These are phyloP conservation scores for Andinoacara biseriatus DNA, from an alignment of 2,113 vertebrate species.

Conservation along the genomic window DNA sequence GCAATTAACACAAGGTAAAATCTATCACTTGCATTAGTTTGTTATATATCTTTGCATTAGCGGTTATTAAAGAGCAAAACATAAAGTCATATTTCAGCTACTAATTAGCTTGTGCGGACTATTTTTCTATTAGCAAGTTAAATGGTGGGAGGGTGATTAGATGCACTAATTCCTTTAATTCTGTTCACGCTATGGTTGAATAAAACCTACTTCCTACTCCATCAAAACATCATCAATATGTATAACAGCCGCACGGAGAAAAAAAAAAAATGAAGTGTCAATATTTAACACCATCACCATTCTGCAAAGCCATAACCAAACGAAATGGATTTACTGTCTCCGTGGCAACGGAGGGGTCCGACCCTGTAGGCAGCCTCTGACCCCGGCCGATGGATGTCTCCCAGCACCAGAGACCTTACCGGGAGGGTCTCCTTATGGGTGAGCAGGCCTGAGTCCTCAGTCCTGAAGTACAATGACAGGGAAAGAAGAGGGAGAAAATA, in stretches of 20 bases:
- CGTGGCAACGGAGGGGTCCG: constrained; percentile 89
- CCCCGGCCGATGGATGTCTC: constrained; percentile 85
- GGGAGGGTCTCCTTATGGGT: constrained; percentile 93
- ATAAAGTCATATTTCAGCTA: constrained; percentile 25
- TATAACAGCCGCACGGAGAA: not conserved
- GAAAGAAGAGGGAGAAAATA: not conserved
- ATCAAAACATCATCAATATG: not conserved
- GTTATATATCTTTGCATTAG: constrained; percentile 28
- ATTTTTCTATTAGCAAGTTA: constrained; percentile 22
- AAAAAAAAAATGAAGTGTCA: not conserved
- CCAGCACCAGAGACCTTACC: constrained; percentile 87
- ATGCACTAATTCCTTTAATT: not conserved
- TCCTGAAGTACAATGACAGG: constrained; percentile 74
- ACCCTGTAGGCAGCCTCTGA: constrained; percentile 92
- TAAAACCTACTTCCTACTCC: not conserved
- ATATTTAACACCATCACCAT: not conserved
- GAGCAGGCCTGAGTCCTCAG: constrained; percentile 90
- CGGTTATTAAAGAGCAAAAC: constrained; percentile 35
- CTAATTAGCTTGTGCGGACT: constrained; percentile 45
- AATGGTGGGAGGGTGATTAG: not conserved
- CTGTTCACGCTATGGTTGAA: not conserved
- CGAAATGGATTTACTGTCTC: constrained; percentile 88
- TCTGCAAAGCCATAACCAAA: not conserved
- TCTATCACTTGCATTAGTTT: constrained; percentile 24
- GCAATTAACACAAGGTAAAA: constrained; percentile 42